These are phyloP conservation scores for Morinoia aosen DNA, from an alignment of 2,888 invertebrate species.

Conservation along the genomic window DNA sequence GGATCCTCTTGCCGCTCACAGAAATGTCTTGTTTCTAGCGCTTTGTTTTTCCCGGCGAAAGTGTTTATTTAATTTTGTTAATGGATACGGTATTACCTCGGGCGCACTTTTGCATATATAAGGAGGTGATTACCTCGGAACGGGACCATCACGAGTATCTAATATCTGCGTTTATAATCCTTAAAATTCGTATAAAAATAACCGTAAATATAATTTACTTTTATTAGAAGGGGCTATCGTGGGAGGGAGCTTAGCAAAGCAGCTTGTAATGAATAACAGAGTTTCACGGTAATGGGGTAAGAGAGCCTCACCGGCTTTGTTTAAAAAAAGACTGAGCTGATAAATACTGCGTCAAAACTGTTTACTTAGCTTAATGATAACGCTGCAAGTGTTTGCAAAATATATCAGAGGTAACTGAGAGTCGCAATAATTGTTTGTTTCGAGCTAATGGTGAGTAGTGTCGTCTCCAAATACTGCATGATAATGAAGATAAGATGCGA, in stretches of 20 bases:
- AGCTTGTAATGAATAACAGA: conserved; percentile 52
- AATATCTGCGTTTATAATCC: conserved; percentile 55
- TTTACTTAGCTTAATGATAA: conserved; percentile 32
- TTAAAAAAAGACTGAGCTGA: conserved; percentile 16
- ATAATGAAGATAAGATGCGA: background rate
- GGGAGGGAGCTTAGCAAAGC: conserved; percentile 37
- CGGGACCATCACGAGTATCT: conserved; percentile 54
- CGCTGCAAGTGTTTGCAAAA: conserved; percentile 22
- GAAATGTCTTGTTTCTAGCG: conserved; percentile 51
- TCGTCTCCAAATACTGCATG: background rate
- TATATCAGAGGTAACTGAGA: conserved; percentile 7
- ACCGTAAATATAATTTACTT: conserved; percentile 55
- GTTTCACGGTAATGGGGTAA: conserved; percentile 44
- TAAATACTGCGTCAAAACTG: conserved; percentile 36
- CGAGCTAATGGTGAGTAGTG: background rate
- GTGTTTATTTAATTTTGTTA: conserved; percentile 56
- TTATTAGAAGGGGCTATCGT: conserved; percentile 57
- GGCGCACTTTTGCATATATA: conserved; percentile 52
- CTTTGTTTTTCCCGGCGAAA: conserved; percentile 47
- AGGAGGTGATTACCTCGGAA: conserved; percentile 52
- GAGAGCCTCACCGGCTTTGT: background rate
- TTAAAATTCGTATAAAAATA: conserved; percentile 54
- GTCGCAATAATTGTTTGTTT: conserved; percentile 17
- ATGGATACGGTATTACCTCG: conserved; percentile 53
- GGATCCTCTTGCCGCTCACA: conserved; percentile 45